phyloP scores from a whole-genome alignment of 30 jellyfish, hydroid and myxozoan genomes.

The Chrysaora quinquecirrha region DNA sequence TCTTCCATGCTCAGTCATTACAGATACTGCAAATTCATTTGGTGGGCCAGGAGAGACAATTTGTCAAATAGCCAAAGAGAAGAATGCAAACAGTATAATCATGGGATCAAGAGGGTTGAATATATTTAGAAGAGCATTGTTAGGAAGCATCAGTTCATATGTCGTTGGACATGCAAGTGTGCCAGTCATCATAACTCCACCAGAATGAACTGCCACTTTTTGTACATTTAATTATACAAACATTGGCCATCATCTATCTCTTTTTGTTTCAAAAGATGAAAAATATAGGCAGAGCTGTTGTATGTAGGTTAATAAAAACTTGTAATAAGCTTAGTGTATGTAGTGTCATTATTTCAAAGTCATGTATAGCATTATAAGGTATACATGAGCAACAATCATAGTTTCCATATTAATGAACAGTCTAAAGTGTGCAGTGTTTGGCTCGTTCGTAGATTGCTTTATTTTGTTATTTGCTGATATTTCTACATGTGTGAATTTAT shows the following conservation, averaged over 20 bases:
- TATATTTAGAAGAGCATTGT: slow-evolving; percentile 56
- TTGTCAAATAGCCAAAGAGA: slow-evolving; percentile 71
- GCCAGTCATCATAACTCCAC: slow-evolving; percentile 76
- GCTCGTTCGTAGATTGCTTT: too few species aligned
- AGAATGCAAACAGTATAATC: slow-evolving; percentile 71
- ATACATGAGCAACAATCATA: too few species aligned
- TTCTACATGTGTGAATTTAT: too few species aligned
- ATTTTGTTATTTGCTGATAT: too few species aligned
- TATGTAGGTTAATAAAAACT: too few species aligned
- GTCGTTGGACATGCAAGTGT: slow-evolving; percentile 73
- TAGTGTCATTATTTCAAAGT: too few species aligned
- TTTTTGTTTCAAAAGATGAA: too few species aligned
- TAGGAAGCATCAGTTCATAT: slow-evolving; percentile 83
- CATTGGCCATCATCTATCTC: neutral
- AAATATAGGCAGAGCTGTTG: too few species aligned
- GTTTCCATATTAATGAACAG: too few species aligned
- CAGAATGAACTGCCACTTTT: slow-evolving; percentile 10
- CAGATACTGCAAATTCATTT: slow-evolving; percentile 29
- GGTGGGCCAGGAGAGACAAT: slow-evolving; percentile 86
- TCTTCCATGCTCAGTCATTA: slow-evolving; percentile 26
- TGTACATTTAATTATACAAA: neutral
- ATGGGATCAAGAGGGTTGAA: slow-evolving; percentile 89
- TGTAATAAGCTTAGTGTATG: too few species aligned
- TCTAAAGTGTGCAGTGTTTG: too few species aligned
- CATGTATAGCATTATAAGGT: too few species aligned